phyloP scores from a whole-genome alignment of 2,113 vertebrate species.

The Candoia aspera region DNA sequence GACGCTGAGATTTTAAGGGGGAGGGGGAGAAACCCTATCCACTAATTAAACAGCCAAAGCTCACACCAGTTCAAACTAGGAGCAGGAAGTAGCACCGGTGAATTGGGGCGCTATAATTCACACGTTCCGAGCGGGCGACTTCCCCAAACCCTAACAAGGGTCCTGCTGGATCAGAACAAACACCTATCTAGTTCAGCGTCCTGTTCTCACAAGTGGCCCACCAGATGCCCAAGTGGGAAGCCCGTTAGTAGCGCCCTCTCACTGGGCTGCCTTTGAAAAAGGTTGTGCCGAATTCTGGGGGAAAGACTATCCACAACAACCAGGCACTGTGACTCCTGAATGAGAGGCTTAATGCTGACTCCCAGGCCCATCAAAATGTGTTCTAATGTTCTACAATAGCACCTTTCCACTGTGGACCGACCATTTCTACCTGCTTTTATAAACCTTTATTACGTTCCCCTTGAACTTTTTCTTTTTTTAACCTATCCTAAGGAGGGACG shows the following conservation, averaged over 20 bases:
- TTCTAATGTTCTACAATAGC: neutral
- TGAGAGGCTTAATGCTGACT: neutral
- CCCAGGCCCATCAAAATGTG: no score
- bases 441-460: neutral
- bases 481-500: neutral
- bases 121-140: neutral
- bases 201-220: neutral
- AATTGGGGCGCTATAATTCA: neutral
- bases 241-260: neutral
- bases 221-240: neutral
- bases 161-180: neutral
- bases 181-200: neutral
- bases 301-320: no score
- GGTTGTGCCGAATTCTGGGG: no score
- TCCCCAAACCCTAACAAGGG: neutral
- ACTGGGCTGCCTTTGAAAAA: neutral
- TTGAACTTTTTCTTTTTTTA: neutral
- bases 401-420: neutral
- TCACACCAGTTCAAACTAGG: neutral
- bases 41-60: neutral
- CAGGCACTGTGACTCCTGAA: neutral
- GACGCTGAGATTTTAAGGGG: neutral
- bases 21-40: neutral
- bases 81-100: neutral
- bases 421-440: neutral